Evolutionary conservation across 2,888 invertebrate genomes (phyloP), one percentile per base, ranked within the genome.

Genomic region (Graphium colonna): DNA sequence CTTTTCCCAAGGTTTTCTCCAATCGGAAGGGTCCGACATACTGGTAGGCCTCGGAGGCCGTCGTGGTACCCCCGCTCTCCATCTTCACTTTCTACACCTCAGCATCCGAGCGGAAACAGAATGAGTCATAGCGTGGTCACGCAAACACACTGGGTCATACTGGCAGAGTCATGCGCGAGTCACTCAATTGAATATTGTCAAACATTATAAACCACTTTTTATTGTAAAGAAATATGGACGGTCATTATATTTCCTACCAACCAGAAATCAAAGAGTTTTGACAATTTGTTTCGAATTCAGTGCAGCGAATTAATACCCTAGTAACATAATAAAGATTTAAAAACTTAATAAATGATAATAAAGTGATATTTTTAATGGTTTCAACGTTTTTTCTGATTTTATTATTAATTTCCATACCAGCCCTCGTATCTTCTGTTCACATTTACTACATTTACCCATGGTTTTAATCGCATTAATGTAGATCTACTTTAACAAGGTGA

Each of bases 1-100:
- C 99, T 88, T 99, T 99, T 70, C 99, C 99, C 63, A 99, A 93
- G 51, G 99, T 99, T 89, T 99, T 99, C 90, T 99, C 99, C 87
- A 99, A 92, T 82, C 98, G 92, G 91, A 98, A 99, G 57, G 99
- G 99, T 69, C 99, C 99, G 74, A 99, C 99, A 91, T 98, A 99
- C 81, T 96, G 96, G 89, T 96, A 96, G 90, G 86, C 87, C 83
- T 88, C 88, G n/a, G 82, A 75, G 74, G 81, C 79, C 73, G 82
- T 67, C 8, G 75, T 72, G 16, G 79, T 61, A 40, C 77, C 72
- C 3, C 76, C 79, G 33, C 76, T 73, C 64, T 89, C 87, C 89
- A 89, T 89, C 59, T 76, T 86, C 76, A 73, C 57, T 58, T 60
- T 62, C 68, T 65, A 61, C 28, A 40, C 58, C 53, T 18, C 44